These are phyloP conservation scores for Perithous albicinctus DNA, from an alignment of 2,888 invertebrate species.

Conservation along the genomic window DNA sequence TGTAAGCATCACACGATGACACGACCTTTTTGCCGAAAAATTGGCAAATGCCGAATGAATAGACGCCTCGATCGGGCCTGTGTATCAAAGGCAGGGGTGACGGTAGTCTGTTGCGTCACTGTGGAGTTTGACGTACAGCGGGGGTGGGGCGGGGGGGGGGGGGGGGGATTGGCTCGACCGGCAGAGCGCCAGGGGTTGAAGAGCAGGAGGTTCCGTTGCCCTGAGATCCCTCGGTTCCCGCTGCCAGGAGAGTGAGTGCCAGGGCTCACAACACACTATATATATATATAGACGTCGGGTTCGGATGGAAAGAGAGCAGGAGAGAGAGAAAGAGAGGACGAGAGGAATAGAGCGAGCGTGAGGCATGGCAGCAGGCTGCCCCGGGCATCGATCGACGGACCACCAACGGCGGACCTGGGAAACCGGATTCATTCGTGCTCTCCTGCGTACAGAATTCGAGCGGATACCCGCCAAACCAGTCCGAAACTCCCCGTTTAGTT, in stretches of 20 bases:
- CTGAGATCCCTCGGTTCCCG: conserved; percentile 56
- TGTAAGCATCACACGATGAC: neutral
- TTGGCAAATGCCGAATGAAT: neutral
- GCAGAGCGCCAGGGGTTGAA: conserved; percentile 46
- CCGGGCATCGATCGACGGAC: conserved; percentile 82
- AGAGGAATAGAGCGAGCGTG: conserved; percentile 15
- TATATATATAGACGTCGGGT: neutral
- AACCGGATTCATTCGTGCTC: conserved; percentile 79
- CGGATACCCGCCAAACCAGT: conserved; percentile 27
- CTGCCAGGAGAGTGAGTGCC: conserved; percentile 26
- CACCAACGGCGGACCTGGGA: conserved; percentile 78
- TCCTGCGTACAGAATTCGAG: conserved; percentile 66
- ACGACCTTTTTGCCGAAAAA: conserved; percentile 26
- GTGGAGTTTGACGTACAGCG: conserved; percentile 42
- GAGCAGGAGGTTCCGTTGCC: conserved; percentile 48
- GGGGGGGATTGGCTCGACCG: conserved; percentile 38
- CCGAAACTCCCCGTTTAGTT: conserved; percentile 45
- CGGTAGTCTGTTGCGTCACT: conserved; percentile 34
- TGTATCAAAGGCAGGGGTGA: conserved; percentile 8
- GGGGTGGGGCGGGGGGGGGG: too few species aligned
- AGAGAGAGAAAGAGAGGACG: conserved; percentile 27
- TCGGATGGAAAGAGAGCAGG: conserved; percentile 12
- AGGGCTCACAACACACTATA: conserved; percentile 10
- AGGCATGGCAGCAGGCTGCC: conserved; percentile 71
- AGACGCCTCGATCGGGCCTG: neutral